A percentile compares a stretch with the other conserved stretches of the same genome.
Evolutionary conservation across 1,140 invertebrate genomes (phyloP).

Genomic region (Drosophila ogumai): DNA sequence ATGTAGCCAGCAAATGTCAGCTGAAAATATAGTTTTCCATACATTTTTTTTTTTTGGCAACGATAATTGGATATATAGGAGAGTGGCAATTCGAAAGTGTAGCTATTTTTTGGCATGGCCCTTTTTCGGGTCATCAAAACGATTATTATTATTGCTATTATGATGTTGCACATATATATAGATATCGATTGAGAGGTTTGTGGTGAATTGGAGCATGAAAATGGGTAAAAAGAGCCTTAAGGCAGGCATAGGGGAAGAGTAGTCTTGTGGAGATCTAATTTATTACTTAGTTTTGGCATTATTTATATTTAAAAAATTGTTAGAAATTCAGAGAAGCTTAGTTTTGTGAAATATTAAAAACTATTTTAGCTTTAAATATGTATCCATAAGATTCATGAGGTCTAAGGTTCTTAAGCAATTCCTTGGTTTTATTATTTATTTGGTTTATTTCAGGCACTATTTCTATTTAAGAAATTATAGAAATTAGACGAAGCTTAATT

Average conservation of each 20-base stretch:
- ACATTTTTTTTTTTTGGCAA: conserved; percentile 35
- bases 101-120: conserved; percentile 35
- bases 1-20: conserved; percentile 43
- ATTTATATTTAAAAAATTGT: too few species aligned
- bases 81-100: conserved; percentile 50
- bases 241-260: not conserved
- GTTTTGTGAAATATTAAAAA: not conserved
- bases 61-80: conserved; percentile 50
- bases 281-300: not conserved
- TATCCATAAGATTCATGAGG: too few species aligned
- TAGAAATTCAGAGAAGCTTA: not conserved
- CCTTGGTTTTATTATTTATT: too few species aligned
- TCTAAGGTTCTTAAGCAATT: too few species aligned
- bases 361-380: not conserved
- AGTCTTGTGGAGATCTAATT: not conserved
- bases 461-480: too few species aligned
- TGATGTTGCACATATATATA: not conserved
- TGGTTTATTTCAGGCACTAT: too few species aligned
- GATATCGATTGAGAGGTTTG: conserved; percentile 23
- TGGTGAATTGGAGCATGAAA: conserved; percentile 29
- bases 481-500: too few species aligned
- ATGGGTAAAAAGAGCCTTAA: not conserved
- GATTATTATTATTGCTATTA: conserved; percentile 36
- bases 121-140: conserved; percentile 39
- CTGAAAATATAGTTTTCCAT: conserved; percentile 5